Evolutionary conservation across 2,113 vertebrate species (phyloP), one percentile per base, ranked within the genome.

Genomic region (Amphilophus citrinellus): DNA sequence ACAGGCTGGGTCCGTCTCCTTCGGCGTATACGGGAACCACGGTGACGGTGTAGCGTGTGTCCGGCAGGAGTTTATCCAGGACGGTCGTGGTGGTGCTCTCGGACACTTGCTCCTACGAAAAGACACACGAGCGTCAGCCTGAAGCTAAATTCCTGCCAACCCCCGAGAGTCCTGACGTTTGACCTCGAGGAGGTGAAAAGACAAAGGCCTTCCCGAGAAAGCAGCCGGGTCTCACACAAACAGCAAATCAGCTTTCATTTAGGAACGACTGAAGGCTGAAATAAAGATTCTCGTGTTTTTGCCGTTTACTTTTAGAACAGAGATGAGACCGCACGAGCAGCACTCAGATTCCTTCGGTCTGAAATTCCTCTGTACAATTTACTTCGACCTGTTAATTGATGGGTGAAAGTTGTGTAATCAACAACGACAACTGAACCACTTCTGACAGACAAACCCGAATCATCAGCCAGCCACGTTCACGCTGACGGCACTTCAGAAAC

Each of bases 11-110:
- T 1, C 98, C 98, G 57, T 99, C 98, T 1, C 98, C 97, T 80
- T 99, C 98, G 0, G 97, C 91, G 56, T 98, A 99, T 62, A 97
- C 96, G 0, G 98, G 98, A 66, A 99, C 94, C 78, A 99, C 97
- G 0, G 97, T 97, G 63, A 99, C 50, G 0, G 94, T 96, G 91
- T 99, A 99, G 9, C 92, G 89, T 1, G 98, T 99, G 77, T 99
- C 95, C 0, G 98, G 96, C 9, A 96, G 95, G 1, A 99, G 96
- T 73, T 93, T 97, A 75, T 96, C 96, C 84, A 99, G 95, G 79
- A 97, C 90, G 0, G 97, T 96, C 50, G 94, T 96, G 79, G 98
- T 98, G 88, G 98, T 98, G 91, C 98, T 98, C 79, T 98, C 98
- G 27, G 98, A 97, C 10, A 98, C 96, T 86, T 97, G 96, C 24